Evolutionary conservation across 2,113 vertebrate genomes (phyloP), one percentile per base, ranked within the genome.

Genomic region (Odontesthes bonariensis): DNA sequence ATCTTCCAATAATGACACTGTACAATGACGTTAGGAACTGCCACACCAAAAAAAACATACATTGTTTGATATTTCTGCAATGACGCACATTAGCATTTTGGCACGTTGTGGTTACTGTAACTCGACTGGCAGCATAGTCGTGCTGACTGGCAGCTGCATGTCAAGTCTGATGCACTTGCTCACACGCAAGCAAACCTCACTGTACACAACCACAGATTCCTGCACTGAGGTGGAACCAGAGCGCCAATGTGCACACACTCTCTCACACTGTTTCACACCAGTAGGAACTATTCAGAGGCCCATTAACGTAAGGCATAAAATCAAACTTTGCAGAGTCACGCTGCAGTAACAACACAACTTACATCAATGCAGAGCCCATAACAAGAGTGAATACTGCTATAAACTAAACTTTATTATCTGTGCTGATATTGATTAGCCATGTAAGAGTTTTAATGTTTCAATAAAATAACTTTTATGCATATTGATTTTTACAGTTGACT

Each of bases 191-290:
- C 61, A 62, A 76, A 57, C 17, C n/a, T 38, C 13, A 7, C 74
- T 61, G 55, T 75, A 71, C 64, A 75, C 83, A 73, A 62, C 64
- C 20, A 33, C 67, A 71, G 73, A 80, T 75, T 82, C 64, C 75
- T 85, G 33, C 80, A 61, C 60, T 53, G 75, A 84, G 82, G 75
- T 83, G 60, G 56, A 85, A 77, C 61, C 54, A 20, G 47, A 51
- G 51, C 23, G 22, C 64, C 77, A 86, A 81, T 38, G 55, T 3
- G 66, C 57, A 51, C 56, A 67, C 16, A 44, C 61, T 35, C 23
- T 46, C 52, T 44, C 47, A 74, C 63, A 58, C 53, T 46, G 60
- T 77, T 71, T 84, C 62, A 73, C 71, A 78, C 49, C 47, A 42
- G 57, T 68, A 20, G 22, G 52, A 65, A 22, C 27, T 81, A 46